phyloP scores from a whole-genome alignment of 2,797 vertebrate species.

The Perodicticus potto region DNA sequence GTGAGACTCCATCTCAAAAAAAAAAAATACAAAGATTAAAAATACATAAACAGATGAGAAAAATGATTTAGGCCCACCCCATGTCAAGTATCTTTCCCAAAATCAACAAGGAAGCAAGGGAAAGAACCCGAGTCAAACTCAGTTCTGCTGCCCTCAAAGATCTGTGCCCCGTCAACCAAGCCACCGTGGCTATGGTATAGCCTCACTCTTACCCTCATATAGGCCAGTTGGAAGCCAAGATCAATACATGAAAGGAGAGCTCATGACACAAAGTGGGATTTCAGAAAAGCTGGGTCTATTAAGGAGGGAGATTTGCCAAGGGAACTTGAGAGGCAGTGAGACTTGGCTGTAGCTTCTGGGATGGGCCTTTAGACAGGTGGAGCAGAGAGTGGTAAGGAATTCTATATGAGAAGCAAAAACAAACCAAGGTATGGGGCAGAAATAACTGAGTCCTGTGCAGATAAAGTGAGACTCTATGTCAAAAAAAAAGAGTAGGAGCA shows the following conservation, averaged over 20 bases:
- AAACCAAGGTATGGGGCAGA: neutral
- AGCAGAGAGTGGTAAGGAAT: neutral
- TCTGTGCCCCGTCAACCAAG: neutral
- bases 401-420: neutral
- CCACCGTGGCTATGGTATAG: neutral
- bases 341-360: neutral
- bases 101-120: neutral
- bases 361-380: neutral
- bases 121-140: neutral
- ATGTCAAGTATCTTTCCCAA: constrained; percentile 21
- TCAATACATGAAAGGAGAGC: neutral
- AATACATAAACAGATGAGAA: neutral
- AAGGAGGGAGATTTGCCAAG: neutral
- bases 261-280: neutral
- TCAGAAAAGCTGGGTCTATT: neutral
- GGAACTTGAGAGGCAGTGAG: neutral
- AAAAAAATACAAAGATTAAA: no score
- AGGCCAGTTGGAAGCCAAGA: neutral
- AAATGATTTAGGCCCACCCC: neutral
- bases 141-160: neutral
- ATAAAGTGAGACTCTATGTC: no score
- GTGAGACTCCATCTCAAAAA: no score
- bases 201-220: neutral
- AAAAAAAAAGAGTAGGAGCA: neutral
- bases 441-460: neutral